Evolutionary conservation across 2,113 vertebrate genomes (phyloP).

Genomic region (Chrysochloris asiatica): DNA sequence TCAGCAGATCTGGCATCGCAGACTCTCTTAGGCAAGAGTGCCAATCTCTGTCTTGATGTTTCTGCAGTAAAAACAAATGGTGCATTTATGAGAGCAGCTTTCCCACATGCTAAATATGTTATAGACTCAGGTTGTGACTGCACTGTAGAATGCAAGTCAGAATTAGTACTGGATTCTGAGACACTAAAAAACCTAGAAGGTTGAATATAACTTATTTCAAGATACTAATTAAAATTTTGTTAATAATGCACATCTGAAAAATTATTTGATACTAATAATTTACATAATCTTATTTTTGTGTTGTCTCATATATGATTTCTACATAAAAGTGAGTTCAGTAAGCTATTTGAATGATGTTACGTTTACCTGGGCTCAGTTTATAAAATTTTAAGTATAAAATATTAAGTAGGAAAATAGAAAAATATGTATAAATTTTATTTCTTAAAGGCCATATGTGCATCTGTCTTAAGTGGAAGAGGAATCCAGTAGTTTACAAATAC

Average conservation of each 20-base stretch:
- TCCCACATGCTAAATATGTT: not conserved
- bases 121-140: conserved; percentile 31
- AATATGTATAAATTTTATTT: not conserved
- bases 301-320: conserved; percentile 29
- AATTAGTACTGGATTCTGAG: not conserved
- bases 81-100: not conserved
- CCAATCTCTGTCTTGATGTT: conserved; percentile 17
- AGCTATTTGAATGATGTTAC: not conserved
- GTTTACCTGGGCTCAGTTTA: conserved; percentile 17
- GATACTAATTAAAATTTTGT: not conserved
- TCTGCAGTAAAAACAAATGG: conserved; percentile 4
- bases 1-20: not conserved
- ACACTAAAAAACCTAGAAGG: not conserved
- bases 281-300: conserved; percentile 1
- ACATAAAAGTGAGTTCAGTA: conserved; percentile 25
- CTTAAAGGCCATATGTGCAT: not conserved
- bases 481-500: not conserved
- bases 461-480: not conserved
- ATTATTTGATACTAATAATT: not conserved
- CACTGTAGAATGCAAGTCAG: not conserved
- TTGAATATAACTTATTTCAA: conserved; percentile 10
- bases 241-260: conserved; percentile 31
- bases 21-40: not conserved
- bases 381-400: conserved; percentile 40
- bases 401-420: conserved; percentile 10